Percentiles rank a stretch among this genome's conserved stretches.
Evolutionary conservation across 2,113 vertebrate genomes (phyloP).

Genomic region (Anseranas semipalmata): DNA sequence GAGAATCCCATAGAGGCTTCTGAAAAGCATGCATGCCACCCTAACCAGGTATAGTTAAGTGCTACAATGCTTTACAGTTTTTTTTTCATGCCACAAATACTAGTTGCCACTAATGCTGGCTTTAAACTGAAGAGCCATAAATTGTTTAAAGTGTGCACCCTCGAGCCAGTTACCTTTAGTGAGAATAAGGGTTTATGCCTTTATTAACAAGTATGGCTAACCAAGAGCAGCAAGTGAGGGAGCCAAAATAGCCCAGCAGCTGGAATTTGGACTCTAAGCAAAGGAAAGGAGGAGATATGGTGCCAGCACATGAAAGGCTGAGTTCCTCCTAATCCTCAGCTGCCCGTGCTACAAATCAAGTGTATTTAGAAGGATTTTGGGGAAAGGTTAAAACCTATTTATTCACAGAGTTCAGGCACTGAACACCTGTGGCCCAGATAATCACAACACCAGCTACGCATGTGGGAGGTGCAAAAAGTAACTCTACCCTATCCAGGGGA

Average conservation of each 20-base stretch:
- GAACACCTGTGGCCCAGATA: not conserved
- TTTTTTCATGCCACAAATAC: not conserved
- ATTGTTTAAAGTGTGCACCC: not conserved
- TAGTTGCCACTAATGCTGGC: not conserved
- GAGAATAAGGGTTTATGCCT: not conserved
- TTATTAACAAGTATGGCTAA: not conserved
- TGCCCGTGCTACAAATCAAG: constrained; percentile 59
- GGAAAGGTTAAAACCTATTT: constrained; percentile 51
- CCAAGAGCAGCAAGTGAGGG: not conserved
- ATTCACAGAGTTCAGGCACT: not conserved
- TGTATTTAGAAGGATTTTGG: constrained; percentile 36
- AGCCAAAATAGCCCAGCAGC: constrained; percentile 36
- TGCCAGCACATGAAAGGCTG: not conserved
- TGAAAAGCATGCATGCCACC: not conserved
- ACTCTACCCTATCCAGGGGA: not conserved
- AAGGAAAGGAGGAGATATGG: not conserved
- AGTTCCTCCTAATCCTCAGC: constrained; percentile 50
- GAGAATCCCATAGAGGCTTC: constrained; percentile 18
- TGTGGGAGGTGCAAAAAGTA: constrained; percentile 33
- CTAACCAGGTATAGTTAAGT: constrained; percentile 13
- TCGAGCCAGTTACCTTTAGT: not conserved
- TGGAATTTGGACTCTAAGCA: not conserved
- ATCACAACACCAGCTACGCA: not conserved
- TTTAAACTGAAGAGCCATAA: not conserved
- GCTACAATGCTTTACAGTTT: not conserved